Conservation (phyloP, 2,797 vertebrate species). For the Myotis planiceps region DNA sequence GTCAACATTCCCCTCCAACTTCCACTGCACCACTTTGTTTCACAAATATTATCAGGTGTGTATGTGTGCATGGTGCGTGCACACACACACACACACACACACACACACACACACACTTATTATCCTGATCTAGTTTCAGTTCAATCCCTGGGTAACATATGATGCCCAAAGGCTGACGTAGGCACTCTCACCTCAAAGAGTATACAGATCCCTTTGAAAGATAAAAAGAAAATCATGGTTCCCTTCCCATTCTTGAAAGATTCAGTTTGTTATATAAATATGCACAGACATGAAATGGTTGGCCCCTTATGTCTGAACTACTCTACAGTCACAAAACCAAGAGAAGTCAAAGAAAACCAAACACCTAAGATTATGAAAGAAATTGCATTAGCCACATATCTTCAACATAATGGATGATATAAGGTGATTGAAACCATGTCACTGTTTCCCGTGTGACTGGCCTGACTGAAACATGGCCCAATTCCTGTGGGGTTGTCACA, state of each 20-base stretch:
- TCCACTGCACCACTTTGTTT: neutral
- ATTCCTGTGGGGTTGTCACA: neutral
- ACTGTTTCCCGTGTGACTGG: neutral
- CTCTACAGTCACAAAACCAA: neutral
- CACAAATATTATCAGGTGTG: neutral
- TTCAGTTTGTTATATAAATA: neutral
- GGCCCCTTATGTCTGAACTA: neutral
- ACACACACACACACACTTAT: neutral
- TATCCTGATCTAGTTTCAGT: neutral
- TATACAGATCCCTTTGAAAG: neutral
- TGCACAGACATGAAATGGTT: neutral
- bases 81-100: no score
- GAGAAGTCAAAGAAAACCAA: slow-evolving; percentile 12
- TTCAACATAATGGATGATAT: neutral
- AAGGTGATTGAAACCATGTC: neutral
- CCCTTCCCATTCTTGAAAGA: neutral
- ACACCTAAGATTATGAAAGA: neutral
- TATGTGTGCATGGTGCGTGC: neutral
- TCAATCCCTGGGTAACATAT: neutral
- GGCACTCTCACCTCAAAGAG: neutral
- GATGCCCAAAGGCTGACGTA: neutral
- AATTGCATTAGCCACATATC: neutral
- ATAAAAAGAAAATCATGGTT: neutral
- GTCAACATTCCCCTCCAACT: no score
- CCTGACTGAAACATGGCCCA: neutral